phyloP scores from a whole-genome alignment of 2,113 vertebrate species.

The Solenodon paradoxus region DNA sequence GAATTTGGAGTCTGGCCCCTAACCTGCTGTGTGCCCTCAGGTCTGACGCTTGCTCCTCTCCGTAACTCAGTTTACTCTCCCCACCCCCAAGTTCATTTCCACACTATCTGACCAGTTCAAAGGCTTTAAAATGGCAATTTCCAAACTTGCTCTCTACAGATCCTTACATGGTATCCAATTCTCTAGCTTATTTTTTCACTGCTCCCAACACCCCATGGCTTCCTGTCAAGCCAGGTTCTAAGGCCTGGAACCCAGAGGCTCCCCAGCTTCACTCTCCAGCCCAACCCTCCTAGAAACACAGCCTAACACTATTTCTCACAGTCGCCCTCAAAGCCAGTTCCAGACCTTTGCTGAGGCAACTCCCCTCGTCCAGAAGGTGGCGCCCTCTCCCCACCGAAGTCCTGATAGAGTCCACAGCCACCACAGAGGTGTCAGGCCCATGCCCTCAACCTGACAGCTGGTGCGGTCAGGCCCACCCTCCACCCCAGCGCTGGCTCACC shows the following conservation, averaged over 20 bases:
- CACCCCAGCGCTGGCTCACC: conserved; percentile 74
- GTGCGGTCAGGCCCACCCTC: background rate
- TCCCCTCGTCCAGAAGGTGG: background rate
- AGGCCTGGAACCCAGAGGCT: background rate
- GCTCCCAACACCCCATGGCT: background rate
- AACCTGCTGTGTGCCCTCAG: background rate
- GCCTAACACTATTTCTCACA: background rate
- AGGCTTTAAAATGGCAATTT: background rate
- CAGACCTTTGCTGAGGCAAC: background rate
- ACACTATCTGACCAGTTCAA: background rate
- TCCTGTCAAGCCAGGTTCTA: background rate
- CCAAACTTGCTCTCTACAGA: background rate
- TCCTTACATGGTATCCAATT: background rate
- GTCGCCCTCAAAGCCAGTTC: background rate
- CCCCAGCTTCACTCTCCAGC: background rate
- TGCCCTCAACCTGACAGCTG: background rate
- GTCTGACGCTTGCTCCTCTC: background rate
- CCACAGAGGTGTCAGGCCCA: fast-evolving
- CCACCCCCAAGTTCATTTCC: background rate
- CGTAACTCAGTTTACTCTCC: background rate
- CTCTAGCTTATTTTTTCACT: background rate
- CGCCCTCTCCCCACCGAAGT: background rate
- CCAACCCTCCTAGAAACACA: background rate
- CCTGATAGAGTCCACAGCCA: background rate
- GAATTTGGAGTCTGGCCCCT: background rate